Base-by-base conservation (phyloP, 1,140 invertebrate genomes). In the Cydia strobilella region DNA sequence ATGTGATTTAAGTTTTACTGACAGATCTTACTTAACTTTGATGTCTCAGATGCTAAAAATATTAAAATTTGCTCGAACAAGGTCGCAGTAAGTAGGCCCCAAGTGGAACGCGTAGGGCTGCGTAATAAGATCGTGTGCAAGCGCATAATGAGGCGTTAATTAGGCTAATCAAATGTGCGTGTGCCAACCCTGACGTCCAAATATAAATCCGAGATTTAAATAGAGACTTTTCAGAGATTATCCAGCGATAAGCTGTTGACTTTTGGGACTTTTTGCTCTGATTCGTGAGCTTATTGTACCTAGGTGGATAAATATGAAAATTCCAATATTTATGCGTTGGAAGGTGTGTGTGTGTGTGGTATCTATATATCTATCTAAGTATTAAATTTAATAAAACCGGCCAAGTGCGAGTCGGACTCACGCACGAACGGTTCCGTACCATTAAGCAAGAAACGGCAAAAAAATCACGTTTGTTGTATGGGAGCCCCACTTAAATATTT, bases 81-180 rank as follows among this genome's bases (percentile, higher is more conserved):
- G 54, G 54, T 59, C 54, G 54, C 7, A 59, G 2, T 10, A 39
- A 69, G 31, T 39, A 10, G 65, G 65, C 31, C 65, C 65, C 65
- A 69, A 69, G 65, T 18, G 65, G 65, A 69, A 35, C 27, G n/a
- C 65, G 27, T 35, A 69, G 15, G 31, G 63, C 63, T 66, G 27
- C 63, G 65, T 69, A 69, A 69, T 69, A 42, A 69, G 65, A 69
- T 69, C 23, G 65, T 69, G 65, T 69, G 65, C 65, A 69, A 3
- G 65, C 65, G 65, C 65, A 69, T 69, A 69, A 69, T 69, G 65
- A 69, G 65, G 65, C 65, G 65, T 39, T 69, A 39, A 69, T 69
- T 69, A 69, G 31, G 6, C 27, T 69, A 69, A 69, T 69, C 65
- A 69, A 69, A 69, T 69, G 65, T 69, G 65, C 65, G 65, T 69